Evolutionary conservation across 2,888 invertebrate species (phyloP), one percentile per base, ranked within the genome.

Genomic region (Clitarchus hookeri): DNA sequence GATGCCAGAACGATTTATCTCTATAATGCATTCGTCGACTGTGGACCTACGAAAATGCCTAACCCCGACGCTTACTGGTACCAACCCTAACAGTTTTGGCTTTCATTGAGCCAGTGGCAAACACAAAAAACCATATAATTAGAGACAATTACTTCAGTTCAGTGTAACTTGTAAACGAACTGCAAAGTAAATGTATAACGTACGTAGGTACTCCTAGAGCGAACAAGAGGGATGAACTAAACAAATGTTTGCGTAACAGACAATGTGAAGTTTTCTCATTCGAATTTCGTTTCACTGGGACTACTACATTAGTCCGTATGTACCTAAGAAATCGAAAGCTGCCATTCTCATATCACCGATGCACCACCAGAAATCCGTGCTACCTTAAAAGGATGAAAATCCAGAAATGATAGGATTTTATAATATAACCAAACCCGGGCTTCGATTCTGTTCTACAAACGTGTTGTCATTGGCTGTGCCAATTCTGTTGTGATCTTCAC

Each of bases 141-240:
- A 25, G 54, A 26, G 84, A 84, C 36, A 84, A 84, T 27, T 84
- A 54, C 54, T 65, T 84, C 23, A 65, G 77, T 26, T 84, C 84
- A 84, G 54, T 84, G 12, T 53, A 84, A 36, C 54, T 84, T 65
- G 84, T 84, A 23, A 85, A 86, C 86, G 84, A 79, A 77, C 83
- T 84, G 19, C 25, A 11, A 9, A 27, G 54, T 12, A 84, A 26
- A 65, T 53, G 11, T 12, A 13, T 84, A 26, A 84, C 84, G 8
- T 65, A 84, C 26, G 84, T 84, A 16, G 84, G 84, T 65, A 84
- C 84, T 44, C 79, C 48, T 27, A 65, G 23, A 48, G 23, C 65
- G 19, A 54, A 87, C 23, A 84, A 84, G 48, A 48, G 48, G 12
- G 48, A 48, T 9, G 12, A 9, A 9, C 78, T 16, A 6, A 23